Percentiles rank a stretch among this genome's conserved stretches.
Evolutionary conservation across 2,888 invertebrate genomes (phyloP).

Genomic region (Pantelozetes paolii): DNA sequence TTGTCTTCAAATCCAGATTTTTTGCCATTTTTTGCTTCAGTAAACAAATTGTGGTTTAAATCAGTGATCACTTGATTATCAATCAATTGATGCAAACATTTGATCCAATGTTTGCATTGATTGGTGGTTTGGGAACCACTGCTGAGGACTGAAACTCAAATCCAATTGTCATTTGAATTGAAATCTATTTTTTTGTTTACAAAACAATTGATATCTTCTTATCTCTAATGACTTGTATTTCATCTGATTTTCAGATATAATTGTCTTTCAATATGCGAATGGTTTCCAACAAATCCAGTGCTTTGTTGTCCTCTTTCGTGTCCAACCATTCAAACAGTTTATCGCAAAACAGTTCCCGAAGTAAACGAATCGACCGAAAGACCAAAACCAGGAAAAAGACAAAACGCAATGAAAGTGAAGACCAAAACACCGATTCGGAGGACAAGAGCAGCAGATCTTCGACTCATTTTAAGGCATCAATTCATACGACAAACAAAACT

Average conservation of each 20-base stretch:
- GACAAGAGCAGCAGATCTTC: constrained; percentile 11
- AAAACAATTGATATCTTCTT: not conserved
- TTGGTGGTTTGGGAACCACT: no score
- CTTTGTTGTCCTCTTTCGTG: constrained; percentile 6
- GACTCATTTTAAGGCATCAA: not conserved
- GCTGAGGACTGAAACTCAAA: not conserved
- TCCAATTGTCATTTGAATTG: not conserved
- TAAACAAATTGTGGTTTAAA: no score
- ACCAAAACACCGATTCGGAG: constrained; percentile 26
- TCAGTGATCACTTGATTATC: no score
- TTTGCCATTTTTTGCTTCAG: no score
- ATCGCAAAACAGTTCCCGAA: constrained; percentile 26
- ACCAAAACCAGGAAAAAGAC: constrained; percentile 1
- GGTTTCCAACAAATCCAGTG: constrained; percentile 28
- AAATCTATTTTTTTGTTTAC: not conserved
- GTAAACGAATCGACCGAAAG: not conserved
- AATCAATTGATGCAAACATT: no score
- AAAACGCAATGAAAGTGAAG: not conserved
- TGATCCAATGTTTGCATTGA: no score
- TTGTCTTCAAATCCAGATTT: no score
- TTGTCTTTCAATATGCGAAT: constrained; percentile 28
- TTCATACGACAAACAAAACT: not conserved
- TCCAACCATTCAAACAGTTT: constrained; percentile 20
- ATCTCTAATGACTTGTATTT: not conserved
- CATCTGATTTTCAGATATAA: not conserved